Evolutionary conservation across 23 tunicate genomes (phyloP).

Genomic region (Oikopleura dioica): DNA sequence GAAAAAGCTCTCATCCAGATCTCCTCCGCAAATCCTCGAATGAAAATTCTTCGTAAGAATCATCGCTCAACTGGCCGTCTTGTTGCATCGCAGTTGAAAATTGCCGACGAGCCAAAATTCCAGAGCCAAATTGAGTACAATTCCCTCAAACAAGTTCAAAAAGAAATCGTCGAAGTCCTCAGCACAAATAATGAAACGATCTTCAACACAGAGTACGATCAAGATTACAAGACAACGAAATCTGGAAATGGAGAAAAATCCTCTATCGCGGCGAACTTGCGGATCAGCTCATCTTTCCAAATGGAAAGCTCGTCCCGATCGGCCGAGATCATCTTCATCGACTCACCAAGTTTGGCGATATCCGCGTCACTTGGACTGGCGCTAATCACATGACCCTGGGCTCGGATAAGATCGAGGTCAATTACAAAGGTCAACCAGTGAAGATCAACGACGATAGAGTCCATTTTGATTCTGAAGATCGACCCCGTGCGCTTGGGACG

Average conservation of each 20-base stretch:
- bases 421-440: neutral
- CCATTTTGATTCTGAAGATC: neutral
- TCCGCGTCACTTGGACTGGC: neutral
- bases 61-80: neutral
- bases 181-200: no score
- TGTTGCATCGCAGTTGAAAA: neutral
- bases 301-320: neutral
- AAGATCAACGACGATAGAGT: neutral
- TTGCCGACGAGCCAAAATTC: neutral
- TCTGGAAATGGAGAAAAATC: no score
- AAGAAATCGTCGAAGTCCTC: no score
- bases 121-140: neutral
- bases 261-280: neutral
- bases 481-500: neutral
- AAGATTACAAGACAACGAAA: no score
- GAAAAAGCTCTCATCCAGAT: neutral
- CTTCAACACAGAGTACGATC: no score
- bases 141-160: neutral
- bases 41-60: neutral
- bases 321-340: conserved; percentile 6
- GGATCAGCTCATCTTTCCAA: neutral
- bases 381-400: neutral
- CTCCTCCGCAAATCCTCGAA: neutral
- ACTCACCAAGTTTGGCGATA: neutral
- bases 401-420: neutral